Base-by-base conservation (phyloP, 2,888 invertebrate species). In the Notodonta ziczac region DNA sequence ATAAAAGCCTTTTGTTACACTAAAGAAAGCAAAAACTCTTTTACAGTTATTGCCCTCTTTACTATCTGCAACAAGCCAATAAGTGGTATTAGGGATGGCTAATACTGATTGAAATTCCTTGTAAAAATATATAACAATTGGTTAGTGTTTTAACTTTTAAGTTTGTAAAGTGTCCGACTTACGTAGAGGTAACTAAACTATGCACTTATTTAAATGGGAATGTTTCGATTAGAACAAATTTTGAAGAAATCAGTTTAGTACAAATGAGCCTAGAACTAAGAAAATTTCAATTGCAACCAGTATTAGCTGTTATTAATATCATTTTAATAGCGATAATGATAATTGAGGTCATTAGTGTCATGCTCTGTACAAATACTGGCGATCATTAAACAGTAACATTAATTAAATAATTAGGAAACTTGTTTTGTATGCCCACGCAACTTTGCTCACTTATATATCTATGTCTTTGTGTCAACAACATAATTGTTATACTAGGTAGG, bases 291-390 rank as follows among this genome's bases (percentile, higher is more conserved):
- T 62, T 61, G 59, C 42, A 58, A 60, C n/a, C 54, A 56, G 16
- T 56, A 54, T 46, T 58, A 57, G 58, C 60, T 46, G 50, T 59
- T 57, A 63, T 62, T 70, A 76, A 67, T 74, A 65, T 59, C 39
- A 59, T 66, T 76, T 68, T 72, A 74, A 72, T 69, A 62, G 64
- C 56, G 61, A 63, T 72, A 70, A 64, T 59, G 72, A 72, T 70
- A 70, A 68, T 56, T 66, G 69, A 72, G 64, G 62, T 67, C 65
- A 60, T 74, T 67, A 66, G 56, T 59, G 56, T 66, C 53, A 54
- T 60, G 53, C 57, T n/a, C 44, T 54, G 59, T 66, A 73, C 56
- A 58, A 63, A 63, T 60, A 60, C 48, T 65, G 66, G 35, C 56
- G 58, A 57, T 55, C 35, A 59, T 62, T 62, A 53, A 59, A 65